Evolutionary conservation across 2,113 vertebrate species (phyloP).

Genomic region (Dasyprocta punctata): DNA sequence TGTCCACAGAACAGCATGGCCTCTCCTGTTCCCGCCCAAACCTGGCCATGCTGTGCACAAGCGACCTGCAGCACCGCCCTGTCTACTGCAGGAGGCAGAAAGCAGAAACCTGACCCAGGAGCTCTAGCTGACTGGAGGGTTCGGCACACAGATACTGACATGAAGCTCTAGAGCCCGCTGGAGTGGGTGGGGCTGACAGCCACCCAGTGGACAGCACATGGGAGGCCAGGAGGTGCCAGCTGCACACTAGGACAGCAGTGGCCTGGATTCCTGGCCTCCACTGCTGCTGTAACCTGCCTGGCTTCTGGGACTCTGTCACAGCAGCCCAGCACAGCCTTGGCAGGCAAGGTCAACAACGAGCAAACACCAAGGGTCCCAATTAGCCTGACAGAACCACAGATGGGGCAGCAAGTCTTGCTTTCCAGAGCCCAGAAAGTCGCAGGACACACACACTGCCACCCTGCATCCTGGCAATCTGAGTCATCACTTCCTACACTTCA

Average conservation of each 20-base stretch:
- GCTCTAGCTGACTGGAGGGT: background rate
- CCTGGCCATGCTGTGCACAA: background rate
- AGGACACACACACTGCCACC: background rate
- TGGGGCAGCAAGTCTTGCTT: background rate
- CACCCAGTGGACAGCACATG: background rate
- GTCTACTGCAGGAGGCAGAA: background rate
- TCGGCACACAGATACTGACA: background rate
- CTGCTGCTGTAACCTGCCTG: background rate
- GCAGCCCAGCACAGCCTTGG: background rate
- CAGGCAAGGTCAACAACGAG: background rate
- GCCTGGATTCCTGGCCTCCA: background rate
- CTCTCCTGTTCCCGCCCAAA: background rate
- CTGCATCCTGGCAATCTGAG: background rate
- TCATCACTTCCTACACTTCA: background rate
- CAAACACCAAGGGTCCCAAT: background rate
- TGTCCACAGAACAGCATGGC: rapidly evolving
- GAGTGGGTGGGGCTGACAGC: background rate
- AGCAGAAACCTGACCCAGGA: background rate
- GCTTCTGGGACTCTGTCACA: background rate
- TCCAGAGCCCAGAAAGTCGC: background rate
- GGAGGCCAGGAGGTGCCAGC: background rate
- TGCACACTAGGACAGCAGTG: background rate
- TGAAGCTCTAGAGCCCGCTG: background rate
- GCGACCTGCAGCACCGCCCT: background rate
- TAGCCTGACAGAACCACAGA: background rate